Evolutionary conservation across 2,888 invertebrate genomes (phyloP).

Genomic region (Hololepta plana): DNA sequence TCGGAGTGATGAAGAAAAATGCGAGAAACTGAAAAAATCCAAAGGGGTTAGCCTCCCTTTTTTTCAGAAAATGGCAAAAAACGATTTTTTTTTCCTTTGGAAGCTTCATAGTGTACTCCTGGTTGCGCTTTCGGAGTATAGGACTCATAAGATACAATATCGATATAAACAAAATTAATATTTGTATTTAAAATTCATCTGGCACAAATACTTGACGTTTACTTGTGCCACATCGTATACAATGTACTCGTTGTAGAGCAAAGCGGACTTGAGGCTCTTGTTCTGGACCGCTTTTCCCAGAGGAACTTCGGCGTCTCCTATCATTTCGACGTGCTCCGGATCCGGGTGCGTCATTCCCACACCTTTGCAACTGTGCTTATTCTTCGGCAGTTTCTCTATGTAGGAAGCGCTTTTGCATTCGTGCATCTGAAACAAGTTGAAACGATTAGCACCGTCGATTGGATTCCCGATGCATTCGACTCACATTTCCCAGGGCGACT

Average conservation of each 20-base stretch:
- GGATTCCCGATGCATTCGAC: conserved; percentile 17
- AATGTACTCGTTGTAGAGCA: conserved; percentile 91
- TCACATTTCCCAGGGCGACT: conserved; percentile 86
- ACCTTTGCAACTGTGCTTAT: conserved; percentile 80
- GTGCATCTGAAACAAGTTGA: conserved; percentile 36
- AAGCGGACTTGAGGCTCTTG: conserved; percentile 24
- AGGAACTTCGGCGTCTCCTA: conserved; percentile 59
- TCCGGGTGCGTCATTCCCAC: conserved; percentile 73
- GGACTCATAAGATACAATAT: too few species aligned
- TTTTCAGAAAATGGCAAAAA: too few species aligned
- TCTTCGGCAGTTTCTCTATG: conserved; percentile 59
- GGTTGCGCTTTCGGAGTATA: too few species aligned
- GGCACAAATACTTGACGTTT: conserved; percentile 73
- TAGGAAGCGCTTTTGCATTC: conserved; percentile 54
- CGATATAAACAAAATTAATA: conserved; percentile 26
- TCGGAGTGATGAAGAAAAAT: too few species aligned
- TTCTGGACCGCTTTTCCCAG: conserved; percentile 41
- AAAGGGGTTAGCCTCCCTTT: too few species aligned
- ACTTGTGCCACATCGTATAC: conserved; percentile 94
- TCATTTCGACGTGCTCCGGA: conserved; percentile 28
- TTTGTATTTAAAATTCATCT: conserved; percentile 72
- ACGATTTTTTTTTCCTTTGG: too few species aligned
- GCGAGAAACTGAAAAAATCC: too few species aligned
- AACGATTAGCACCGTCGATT: background rate
- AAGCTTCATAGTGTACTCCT: too few species aligned